A percentile compares a stretch with the other conserved stretches of the same genome.
phyloP scores from a whole-genome alignment of 2,888 invertebrate genomes.

The Harpalus rufipes region DNA sequence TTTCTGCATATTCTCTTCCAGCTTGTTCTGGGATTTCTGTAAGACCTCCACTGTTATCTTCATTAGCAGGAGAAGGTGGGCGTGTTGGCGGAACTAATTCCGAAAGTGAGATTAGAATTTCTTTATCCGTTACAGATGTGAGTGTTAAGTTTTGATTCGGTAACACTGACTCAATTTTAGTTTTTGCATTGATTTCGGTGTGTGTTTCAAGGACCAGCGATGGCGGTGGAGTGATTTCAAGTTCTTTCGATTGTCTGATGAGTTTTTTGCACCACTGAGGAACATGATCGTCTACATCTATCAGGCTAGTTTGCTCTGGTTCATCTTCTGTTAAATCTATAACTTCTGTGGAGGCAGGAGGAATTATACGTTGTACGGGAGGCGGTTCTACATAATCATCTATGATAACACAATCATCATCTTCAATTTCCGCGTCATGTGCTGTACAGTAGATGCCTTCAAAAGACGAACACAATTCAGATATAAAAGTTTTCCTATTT shows the following conservation, averaged over 20 bases:
- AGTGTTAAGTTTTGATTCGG: not conserved
- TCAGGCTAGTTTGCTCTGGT: conserved; percentile 22
- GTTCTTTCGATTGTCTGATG: conserved; percentile 34
- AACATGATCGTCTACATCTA: conserved; percentile 21
- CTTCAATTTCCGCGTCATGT: conserved; percentile 26
- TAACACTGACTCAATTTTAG: not conserved
- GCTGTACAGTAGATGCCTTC: conserved; percentile 7
- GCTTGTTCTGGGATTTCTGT: conserved; percentile 24
- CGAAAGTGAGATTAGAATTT: not conserved
- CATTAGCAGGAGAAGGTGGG: not conserved
- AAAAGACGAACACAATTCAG: conserved; percentile 40
- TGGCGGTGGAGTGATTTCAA: conserved; percentile 16
- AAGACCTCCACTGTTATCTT: conserved; percentile 45
- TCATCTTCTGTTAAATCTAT: conserved; percentile 59
- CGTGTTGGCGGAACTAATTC: not conserved
- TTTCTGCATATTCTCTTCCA: conserved; percentile 17
- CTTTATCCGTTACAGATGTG: not conserved
- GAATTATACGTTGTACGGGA: not conserved
- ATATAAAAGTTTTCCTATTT: conserved; percentile 55
- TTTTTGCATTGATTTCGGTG: not conserved
- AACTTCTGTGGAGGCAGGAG: conserved; percentile 21
- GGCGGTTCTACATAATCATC: conserved; percentile 37
- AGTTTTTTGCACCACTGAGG: conserved; percentile 51
- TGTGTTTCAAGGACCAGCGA: not conserved
- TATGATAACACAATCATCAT: conserved; percentile 52